phyloP scores from a whole-genome alignment of 2,888 invertebrate genomes.

The Tachina lurida region DNA sequence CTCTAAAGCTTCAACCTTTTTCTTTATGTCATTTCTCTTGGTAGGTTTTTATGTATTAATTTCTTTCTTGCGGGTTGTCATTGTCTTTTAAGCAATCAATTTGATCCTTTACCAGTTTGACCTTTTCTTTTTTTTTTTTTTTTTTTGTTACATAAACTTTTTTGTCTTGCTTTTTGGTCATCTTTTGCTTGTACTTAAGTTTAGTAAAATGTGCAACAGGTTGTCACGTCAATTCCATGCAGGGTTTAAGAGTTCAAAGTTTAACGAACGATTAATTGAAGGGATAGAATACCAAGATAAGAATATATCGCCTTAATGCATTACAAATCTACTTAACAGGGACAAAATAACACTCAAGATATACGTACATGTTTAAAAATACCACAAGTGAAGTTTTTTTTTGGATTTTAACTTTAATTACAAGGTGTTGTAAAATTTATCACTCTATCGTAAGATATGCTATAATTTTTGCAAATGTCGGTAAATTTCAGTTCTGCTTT shows the following conservation, averaged over 20 bases:
- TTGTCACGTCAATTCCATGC: background rate
- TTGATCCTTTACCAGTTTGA: slow-evolving; percentile 30
- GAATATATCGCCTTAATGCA: too few species aligned
- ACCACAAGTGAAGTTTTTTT: too few species aligned
- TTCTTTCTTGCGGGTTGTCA: background rate
- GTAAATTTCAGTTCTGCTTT: too few species aligned
- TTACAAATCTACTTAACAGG: too few species aligned
- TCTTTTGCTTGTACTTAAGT: background rate
- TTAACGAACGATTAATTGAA: slow-evolving; percentile 4
- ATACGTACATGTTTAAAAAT: too few species aligned
- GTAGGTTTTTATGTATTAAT: background rate
- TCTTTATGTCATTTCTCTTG: background rate
- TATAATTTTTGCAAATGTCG: too few species aligned
- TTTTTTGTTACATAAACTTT: background rate
- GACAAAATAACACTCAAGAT: too few species aligned
- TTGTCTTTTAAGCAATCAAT: slow-evolving; percentile 53
- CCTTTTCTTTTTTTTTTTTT: slow-evolving; percentile 22
- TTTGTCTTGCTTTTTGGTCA: too few species aligned
- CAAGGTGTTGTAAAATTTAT: too few species aligned
- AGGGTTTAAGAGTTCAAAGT: slow-evolving; percentile 4
- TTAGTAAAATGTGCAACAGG: slow-evolving; percentile 41
- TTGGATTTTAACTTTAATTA: too few species aligned
- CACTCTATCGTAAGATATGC: too few species aligned
- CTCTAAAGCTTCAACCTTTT: slow-evolving; percentile 15
- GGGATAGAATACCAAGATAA: background rate